phyloP scores from a whole-genome alignment of 1,140 invertebrate genomes.

The Gonioctena quinquepunctata region DNA sequence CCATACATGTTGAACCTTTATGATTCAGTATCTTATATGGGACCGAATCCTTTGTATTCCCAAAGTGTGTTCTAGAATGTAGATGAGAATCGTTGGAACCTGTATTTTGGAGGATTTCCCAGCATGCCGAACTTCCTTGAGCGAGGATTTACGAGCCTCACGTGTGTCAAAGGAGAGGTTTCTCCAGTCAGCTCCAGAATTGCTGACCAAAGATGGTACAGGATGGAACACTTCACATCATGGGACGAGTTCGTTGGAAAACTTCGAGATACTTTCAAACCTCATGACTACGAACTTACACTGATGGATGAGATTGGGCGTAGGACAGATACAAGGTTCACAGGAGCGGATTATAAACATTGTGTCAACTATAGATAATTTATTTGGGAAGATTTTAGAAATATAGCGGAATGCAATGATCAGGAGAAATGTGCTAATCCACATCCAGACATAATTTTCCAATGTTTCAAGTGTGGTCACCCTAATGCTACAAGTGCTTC shows the following conservation, averaged over 20 bases:
- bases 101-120: not conserved
- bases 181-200: not conserved
- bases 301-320: not conserved
- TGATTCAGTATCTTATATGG: too few species aligned
- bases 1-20: too few species aligned
- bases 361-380: not conserved
- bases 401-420: not conserved
- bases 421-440: not conserved
- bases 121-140: not conserved
- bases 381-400: not conserved
- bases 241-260: not conserved
- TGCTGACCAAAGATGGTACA: not conserved
- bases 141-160: not conserved
- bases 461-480: slow-evolving; percentile 1
- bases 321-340: not conserved
- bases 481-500: not conserved
- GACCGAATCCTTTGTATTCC: too few species aligned
- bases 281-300: not conserved
- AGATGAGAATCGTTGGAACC: not conserved
- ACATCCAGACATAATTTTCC: not conserved
- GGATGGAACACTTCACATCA: not conserved
- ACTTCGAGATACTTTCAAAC: not conserved
- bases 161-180: not conserved
- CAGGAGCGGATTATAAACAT: not conserved
- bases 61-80: too few species aligned